Conservation (phyloP, 2,113 vertebrate species). For the Ophiodon elongatus region DNA sequence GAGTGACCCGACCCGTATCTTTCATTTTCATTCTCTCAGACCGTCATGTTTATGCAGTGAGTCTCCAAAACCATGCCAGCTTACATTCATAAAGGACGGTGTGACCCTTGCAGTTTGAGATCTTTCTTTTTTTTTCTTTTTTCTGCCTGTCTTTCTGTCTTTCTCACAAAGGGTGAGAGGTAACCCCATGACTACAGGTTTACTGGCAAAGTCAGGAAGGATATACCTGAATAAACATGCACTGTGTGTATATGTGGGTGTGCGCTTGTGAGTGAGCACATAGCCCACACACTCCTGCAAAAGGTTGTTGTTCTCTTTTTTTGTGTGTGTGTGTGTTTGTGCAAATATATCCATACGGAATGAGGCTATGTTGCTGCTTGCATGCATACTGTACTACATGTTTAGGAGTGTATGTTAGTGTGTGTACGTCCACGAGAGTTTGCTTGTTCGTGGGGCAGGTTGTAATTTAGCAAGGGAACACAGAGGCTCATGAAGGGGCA, state of each 20-base stretch:
- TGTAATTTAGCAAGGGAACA: conserved; percentile 70
- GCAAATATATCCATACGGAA: neutral
- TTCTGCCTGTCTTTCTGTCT: neutral
- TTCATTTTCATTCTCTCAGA: conserved; percentile 33
- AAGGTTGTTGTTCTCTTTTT: neutral
- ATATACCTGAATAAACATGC: conserved; percentile 86
- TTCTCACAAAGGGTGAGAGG: conserved; percentile 41
- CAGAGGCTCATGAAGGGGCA: conserved; percentile 59
- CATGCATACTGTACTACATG: neutral
- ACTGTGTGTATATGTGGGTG: conserved; percentile 31
- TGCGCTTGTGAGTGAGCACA: neutral
- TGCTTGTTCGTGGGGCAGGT: conserved; percentile 43
- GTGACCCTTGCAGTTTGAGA: neutral
- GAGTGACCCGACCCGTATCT: neutral
- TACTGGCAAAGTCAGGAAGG: conserved; percentile 79
- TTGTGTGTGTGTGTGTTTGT: neutral
- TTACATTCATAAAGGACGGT: neutral
- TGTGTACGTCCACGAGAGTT: conserved; percentile 4
- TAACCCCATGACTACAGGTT: conserved; percentile 59
- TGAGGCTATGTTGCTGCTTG: neutral
- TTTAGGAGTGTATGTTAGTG: neutral
- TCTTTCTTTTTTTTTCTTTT: neutral
- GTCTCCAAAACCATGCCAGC: neutral
- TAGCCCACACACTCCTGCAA: neutral
- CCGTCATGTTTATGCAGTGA: neutral